phyloP scores from a whole-genome alignment of 1,140 invertebrate species.

The Eumeta japonica region DNA sequence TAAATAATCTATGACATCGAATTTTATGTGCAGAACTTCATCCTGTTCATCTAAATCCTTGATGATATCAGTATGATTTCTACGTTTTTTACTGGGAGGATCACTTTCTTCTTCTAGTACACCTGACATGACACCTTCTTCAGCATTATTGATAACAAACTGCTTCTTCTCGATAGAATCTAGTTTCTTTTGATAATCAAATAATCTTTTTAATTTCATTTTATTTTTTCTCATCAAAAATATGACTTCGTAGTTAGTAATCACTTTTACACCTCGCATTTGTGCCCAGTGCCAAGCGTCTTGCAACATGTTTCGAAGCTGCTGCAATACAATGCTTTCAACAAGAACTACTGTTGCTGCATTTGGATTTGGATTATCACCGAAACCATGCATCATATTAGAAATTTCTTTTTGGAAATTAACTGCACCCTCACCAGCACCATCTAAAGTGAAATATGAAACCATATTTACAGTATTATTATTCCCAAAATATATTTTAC shows the following conservation, averaged over 20 bases:
- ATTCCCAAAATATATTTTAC: neutral
- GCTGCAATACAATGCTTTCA: conserved; percentile 66
- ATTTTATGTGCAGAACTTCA: conserved; percentile 55
- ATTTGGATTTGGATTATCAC: conserved; percentile 66
- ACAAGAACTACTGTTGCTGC: conserved; percentile 66
- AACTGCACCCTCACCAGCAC: conserved; percentile 23
- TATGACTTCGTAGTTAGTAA: conserved; percentile 61
- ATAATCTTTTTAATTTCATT: conserved; percentile 36
- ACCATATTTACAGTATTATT: conserved; percentile 18
- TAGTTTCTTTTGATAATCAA: conserved; percentile 41
- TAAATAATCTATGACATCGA: conserved; percentile 55
- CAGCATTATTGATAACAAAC: conserved; percentile 11
- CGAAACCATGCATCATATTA: conserved; percentile 72
- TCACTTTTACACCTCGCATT: conserved; percentile 45
- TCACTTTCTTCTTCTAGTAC: conserved; percentile 39
- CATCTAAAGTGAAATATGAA: conserved; percentile 39
- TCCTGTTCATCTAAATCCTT: conserved; percentile 59
- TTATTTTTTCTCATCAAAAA: conserved; percentile 66
- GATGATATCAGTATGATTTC: conserved; percentile 52
- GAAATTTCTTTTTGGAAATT: conserved; percentile 64
- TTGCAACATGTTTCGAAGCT: conserved; percentile 60
- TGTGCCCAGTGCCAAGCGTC: conserved; percentile 58
- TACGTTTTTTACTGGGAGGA: conserved; percentile 23
- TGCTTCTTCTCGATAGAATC: conserved; percentile 35
- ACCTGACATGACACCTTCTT: conserved; percentile 21